Evolutionary conservation across 2,797 vertebrate genomes (phyloP).

Genomic region (Cuniculus paca): DNA sequence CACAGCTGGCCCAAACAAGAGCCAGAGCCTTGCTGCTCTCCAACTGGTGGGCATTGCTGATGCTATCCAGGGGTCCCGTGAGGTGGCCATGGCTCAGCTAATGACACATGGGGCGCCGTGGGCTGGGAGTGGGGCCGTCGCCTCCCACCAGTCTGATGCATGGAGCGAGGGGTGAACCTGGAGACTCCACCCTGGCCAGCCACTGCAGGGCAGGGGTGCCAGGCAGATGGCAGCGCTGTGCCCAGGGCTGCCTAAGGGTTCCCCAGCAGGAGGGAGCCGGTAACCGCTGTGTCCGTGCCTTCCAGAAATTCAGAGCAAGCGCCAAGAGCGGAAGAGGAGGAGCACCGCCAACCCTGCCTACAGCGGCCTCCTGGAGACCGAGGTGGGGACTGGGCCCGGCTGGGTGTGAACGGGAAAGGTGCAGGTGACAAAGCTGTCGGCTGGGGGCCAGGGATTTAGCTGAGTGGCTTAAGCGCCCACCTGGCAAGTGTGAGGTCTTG

Average conservation of each 20-base stretch:
- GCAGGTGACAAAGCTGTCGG: rapidly evolving
- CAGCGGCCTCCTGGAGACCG: constrained; percentile 96
- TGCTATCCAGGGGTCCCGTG: not conserved
- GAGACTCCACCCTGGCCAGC: too few species aligned
- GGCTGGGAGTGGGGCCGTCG: not conserved
- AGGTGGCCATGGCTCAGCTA: rapidly evolving
- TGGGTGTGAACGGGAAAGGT: rapidly evolving
- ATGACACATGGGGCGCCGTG: rapidly evolving
- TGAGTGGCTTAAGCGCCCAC: too few species aligned
- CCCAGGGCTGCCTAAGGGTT: rapidly evolving
- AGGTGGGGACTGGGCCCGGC: constrained; percentile 88
- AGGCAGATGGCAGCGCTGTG: too few species aligned
- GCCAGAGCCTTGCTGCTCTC: not conserved
- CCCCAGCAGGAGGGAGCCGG: not conserved
- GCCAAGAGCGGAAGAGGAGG: constrained; percentile 97
- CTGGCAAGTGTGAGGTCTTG: too few species aligned
- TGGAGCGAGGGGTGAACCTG: not conserved
- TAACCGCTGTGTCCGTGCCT: constrained; percentile 71
- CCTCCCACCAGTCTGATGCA: not conserved
- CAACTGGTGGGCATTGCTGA: not conserved
- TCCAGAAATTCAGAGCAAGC: constrained; percentile 97
- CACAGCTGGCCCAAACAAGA: not conserved
- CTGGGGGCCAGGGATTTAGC: too few species aligned
- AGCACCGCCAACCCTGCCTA: constrained; percentile 98
- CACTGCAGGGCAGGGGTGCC: not conserved